Percentiles rank a stretch among this genome's conserved stretches.
These are phyloP conservation scores for Microplitis mediator DNA, from an alignment of 1,140 invertebrate species.

Conservation along the genomic window DNA sequence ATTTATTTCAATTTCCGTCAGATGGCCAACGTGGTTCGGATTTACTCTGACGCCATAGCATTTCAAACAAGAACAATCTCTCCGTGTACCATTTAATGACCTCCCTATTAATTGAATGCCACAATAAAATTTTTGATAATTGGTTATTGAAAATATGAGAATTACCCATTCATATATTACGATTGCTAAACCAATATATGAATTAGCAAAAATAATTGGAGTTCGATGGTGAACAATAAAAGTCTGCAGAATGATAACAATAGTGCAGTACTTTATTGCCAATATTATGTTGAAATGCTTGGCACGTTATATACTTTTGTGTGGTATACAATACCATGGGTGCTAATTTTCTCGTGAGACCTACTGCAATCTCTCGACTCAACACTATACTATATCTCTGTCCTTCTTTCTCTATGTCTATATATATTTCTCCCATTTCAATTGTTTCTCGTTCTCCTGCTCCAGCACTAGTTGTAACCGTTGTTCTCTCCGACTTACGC, in stretches of 20 bases:
- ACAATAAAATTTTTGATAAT: no score
- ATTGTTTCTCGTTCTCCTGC: neutral
- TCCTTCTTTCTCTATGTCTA: constrained; percentile 36
- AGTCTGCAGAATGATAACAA: constrained; percentile 35
- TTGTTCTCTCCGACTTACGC: neutral
- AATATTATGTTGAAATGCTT: constrained; percentile 46
- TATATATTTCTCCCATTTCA: constrained; percentile 1
- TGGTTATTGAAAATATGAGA: no score
- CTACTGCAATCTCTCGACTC: constrained; percentile 53
- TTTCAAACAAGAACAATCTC: no score
- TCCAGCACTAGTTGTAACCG: neutral
- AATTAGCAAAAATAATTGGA: no score
- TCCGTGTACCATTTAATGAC: no score
- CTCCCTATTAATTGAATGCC: no score
- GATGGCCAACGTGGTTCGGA: no score
- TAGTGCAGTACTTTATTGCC: constrained; percentile 52
- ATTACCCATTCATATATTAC: no score
- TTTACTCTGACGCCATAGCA: no score
- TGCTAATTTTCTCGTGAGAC: constrained; percentile 59
- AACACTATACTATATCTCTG: constrained; percentile 52
- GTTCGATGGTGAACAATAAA: no score
- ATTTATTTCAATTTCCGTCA: no score
- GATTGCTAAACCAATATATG: no score
- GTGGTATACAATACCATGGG: constrained; percentile 53
- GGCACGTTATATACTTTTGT: constrained; percentile 33